Evolutionary conservation across 2,797 vertebrate species (phyloP), one percentile per base, ranked within the genome.

Genomic region (Tinamus major): DNA sequence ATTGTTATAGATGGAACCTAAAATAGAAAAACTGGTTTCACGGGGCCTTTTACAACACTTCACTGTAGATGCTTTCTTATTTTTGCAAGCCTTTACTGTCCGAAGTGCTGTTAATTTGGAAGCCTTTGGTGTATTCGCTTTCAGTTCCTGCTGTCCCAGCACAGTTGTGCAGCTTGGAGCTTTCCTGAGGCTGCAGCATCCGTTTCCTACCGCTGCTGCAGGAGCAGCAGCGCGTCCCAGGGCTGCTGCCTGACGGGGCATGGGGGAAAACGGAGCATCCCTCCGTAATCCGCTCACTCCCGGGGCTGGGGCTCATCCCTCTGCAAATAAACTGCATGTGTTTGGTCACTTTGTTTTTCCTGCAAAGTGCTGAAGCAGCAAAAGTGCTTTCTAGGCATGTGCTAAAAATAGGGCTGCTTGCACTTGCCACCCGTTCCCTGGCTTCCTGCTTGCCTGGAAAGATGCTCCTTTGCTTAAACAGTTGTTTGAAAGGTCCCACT

Each of bases 301-400:
- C 7, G 42, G 77, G 93, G 49, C 48, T 78, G 6, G 10, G 91
- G 71, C 61, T 91, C 75, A 71, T 93, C 82, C 86, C 2, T 41
- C 89, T 86, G 87, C 75, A 93, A 91, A 90, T 94, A 90, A 77
- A 13, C 24, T 51, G 68, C 80, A 51, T 80, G 85, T 92, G 44
- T 53, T 89, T 37, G 35, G 68, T 74, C 85, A 87, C 85, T 85
- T 92, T 81, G 71, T 79, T 92, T 92, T 92, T 92, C 79, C 89
- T 92, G 87, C 70, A 88, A 95, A 90, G 53, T 88, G 87, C 89
- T 95, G 94, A 91, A 91, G 80, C 75, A 88, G 85, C 85, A 86
- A 89, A 91, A 96, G 78, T 0, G 33, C 92, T 96, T 96, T 96
- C 94, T 96, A 96, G 91, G 93, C 88, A 90, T 71, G 90, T 95